Evolutionary conservation across 2,113 vertebrate species (phyloP), one percentile per base, ranked within the genome.

Genomic region (Podarcis muralis): DNA sequence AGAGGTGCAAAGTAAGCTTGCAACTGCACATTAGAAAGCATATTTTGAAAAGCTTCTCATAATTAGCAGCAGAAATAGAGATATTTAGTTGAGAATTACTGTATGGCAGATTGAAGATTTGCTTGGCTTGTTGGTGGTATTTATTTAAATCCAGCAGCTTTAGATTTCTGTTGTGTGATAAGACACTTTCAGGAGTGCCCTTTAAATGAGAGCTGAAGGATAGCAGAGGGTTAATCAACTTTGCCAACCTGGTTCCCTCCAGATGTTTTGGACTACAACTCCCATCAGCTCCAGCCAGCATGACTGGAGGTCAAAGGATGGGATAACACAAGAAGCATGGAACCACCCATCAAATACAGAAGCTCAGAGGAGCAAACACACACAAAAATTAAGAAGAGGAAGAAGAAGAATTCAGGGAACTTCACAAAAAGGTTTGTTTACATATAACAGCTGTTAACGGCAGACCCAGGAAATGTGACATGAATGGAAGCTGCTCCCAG

Each of bases 1-100:
- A 86, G 72, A 88, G 86, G 78, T 82, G 68, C 57, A 81, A 91
- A 91, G 72, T 32, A 92, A 94, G 37, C 43, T 84, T 79, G 80
- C 83, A 81, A 85, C 86, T 88, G 65, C 37, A 30, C 57, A 81
- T 81, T 74, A 81, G 32, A 48, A 40, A 87, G 48, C 27, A 59
- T 74, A 23, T 81, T 87, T 74, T 62, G 43, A 69, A 87, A 81
- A 81, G 78, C 79, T 90, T 89, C 66, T 78, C 91, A 80, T 74
- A 78, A 80, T 90, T 81, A 88, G 91, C 85, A 84, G 88, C 32
- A 88, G 81, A 90, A 93, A 37, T 13, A 65, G 3, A 0, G 59
- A 81, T 40, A 80, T 32, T 68, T 77, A n/a, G 9, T 23, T 27
- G 27, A 43, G 32, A 6, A 81, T 62, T 85, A 85, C 40, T 59